These are phyloP conservation scores for Stegophylla sp. DNA, from an alignment of 2,888 invertebrate genomes.

Conservation along the genomic window DNA sequence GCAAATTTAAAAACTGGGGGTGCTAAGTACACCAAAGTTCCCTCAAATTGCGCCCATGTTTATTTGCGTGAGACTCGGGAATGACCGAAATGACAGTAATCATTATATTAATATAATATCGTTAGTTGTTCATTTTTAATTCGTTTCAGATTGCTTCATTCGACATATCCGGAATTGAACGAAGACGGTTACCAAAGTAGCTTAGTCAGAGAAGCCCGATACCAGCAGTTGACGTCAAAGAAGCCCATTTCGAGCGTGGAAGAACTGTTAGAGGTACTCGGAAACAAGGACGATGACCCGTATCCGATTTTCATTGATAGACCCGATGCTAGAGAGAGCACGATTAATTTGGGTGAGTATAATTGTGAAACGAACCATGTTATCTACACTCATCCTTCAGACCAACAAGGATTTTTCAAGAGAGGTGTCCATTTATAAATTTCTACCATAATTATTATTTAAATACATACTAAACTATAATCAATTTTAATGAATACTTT, in stretches of 20 bases:
- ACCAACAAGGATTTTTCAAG: no score
- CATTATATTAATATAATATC: constrained; percentile 85
- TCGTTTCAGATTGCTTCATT: constrained; percentile 66
- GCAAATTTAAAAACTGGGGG: no score
- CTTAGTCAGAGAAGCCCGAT: not conserved
- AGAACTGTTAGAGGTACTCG: constrained; percentile 27
- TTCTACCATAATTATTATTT: no score
- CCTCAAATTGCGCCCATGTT: no score
- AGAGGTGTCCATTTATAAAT: no score
- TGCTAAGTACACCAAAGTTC: no score
- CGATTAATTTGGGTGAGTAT: constrained; percentile 39
- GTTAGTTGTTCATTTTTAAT: constrained; percentile 93
- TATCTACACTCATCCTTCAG: no score
- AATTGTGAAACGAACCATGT: no score
- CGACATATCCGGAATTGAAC: constrained; percentile 27
- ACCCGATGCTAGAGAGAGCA: constrained; percentile 13
- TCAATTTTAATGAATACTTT: no score
- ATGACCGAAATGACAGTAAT: constrained; percentile 87
- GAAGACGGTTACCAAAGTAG: constrained; percentile 30
- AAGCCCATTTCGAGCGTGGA: not conserved
- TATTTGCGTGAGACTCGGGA: constrained; percentile 67
- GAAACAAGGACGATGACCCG: constrained; percentile 12
- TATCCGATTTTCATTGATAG: constrained; percentile 31
- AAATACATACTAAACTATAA: no score
- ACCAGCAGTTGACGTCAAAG: not conserved